Conservation (phyloP, 2,888 invertebrate genomes). For the Agapostemon virescens region DNA sequence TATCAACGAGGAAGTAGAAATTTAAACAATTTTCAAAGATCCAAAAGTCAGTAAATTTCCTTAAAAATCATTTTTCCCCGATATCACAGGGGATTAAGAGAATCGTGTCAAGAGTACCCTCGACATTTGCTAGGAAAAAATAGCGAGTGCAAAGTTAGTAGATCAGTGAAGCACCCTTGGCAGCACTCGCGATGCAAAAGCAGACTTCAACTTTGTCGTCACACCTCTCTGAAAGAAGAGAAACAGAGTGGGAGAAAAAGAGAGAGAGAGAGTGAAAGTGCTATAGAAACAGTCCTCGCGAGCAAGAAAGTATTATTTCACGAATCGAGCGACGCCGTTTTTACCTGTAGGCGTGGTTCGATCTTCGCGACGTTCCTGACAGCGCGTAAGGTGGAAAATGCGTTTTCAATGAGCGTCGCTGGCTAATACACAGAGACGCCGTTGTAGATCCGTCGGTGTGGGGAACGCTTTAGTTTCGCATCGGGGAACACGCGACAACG, state of each 20-base stretch:
- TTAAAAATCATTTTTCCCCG: neutral
- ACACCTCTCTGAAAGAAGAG: neutral
- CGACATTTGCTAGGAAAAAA: neutral
- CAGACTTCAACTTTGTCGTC: neutral
- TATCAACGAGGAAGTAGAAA: no score
- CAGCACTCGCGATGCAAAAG: neutral
- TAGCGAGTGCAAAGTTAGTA: constrained; percentile 3
- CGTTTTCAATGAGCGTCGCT: constrained; percentile 58
- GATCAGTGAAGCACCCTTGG: neutral
- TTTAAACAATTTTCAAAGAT: no score
- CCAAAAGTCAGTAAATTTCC: no score
- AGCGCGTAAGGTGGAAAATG: constrained; percentile 35
- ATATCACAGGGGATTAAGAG: neutral
- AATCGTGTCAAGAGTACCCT: neutral
- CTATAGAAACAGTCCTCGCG: neutral
- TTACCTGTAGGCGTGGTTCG: constrained; percentile 19
- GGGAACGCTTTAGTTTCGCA: constrained; percentile 32
- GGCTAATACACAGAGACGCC: constrained; percentile 39
- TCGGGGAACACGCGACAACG: constrained; percentile 24
- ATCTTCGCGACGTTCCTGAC: constrained; percentile 26
- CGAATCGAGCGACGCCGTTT: constrained; percentile 5
- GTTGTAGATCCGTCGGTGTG: constrained; percentile 35
- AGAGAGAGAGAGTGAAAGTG: neutral
- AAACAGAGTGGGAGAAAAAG: neutral
- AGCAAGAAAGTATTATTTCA: neutral